phyloP scores from a whole-genome alignment of 2,797 vertebrate genomes.

The Carcharodon carcharias region DNA sequence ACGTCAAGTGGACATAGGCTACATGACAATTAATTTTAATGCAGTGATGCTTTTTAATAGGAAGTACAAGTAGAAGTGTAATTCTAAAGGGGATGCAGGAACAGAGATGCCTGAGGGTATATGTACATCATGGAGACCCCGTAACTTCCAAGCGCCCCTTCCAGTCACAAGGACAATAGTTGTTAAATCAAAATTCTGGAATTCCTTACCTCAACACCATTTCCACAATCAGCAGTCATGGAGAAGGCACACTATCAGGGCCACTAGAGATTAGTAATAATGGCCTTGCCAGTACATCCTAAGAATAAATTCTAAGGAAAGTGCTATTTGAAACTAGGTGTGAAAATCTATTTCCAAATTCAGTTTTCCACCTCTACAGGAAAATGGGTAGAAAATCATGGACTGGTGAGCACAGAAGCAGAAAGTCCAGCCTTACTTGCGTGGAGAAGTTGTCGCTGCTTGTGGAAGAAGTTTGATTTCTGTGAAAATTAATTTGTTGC shows the following conservation, averaged over 20 bases:
- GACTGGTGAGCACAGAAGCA: not conserved
- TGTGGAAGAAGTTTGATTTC: not conserved
- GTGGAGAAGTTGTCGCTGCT: not conserved
- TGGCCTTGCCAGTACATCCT: not conserved
- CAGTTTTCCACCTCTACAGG: not conserved
- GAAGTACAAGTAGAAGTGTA: not conserved
- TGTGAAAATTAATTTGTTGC: not conserved
- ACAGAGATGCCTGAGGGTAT: not conserved
- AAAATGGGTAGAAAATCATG: not conserved
- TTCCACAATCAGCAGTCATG: not conserved
- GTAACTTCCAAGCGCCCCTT: not conserved
- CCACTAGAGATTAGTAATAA: not conserved
- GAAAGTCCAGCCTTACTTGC: not conserved
- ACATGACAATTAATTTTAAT: not conserved
- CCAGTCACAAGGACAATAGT: not conserved
- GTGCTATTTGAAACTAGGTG: not conserved
- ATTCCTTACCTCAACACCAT: not conserved
- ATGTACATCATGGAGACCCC: not conserved
- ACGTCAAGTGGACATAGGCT: not conserved
- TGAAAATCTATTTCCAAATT: not conserved
- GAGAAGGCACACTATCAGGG: not conserved
- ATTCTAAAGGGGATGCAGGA: not conserved
- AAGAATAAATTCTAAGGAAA: not conserved
- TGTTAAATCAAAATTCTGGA: not conserved
- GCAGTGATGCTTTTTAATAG: not conserved